Evolutionary conservation across 2,797 vertebrate genomes (phyloP).

Genomic region (Lycodopsis pacificus): DNA sequence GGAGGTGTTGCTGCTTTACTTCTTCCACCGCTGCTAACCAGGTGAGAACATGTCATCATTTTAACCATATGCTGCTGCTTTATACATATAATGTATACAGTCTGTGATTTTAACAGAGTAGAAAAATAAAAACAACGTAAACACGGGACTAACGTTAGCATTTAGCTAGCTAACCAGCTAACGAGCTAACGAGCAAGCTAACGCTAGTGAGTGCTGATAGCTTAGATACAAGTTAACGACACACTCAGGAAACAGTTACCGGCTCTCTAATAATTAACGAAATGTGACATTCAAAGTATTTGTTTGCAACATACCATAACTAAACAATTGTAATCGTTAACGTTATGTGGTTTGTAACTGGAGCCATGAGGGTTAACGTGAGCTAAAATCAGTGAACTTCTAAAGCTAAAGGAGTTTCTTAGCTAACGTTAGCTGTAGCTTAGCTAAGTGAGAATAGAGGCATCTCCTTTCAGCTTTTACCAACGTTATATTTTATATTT

Average conservation of each 20-base stretch:
- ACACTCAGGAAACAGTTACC: background rate
- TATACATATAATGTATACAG: background rate
- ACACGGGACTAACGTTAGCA: too few relatives aligned
- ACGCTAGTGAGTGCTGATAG: background rate
- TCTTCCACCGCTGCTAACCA: background rate
- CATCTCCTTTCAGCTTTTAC: background rate
- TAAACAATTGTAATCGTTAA: background rate
- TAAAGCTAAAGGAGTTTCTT: background rate
- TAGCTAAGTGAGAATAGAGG: background rate
- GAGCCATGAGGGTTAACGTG: background rate
- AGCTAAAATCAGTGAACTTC: background rate
- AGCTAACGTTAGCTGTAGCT: background rate
- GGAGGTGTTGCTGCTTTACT: background rate
- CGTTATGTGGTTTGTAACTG: background rate
- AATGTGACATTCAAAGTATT: background rate
- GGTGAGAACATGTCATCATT: background rate
- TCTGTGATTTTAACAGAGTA: background rate
- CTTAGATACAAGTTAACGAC: background rate
- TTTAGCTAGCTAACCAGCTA: background rate
- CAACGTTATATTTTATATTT: background rate
- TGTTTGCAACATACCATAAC: background rate
- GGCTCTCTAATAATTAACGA: background rate
- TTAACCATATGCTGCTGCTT: background rate
- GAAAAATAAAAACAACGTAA: background rate
- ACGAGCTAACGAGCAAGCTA: background rate